Base-by-base conservation (phyloP, 1,140 invertebrate species). In the Euglossa dilemma region DNA sequence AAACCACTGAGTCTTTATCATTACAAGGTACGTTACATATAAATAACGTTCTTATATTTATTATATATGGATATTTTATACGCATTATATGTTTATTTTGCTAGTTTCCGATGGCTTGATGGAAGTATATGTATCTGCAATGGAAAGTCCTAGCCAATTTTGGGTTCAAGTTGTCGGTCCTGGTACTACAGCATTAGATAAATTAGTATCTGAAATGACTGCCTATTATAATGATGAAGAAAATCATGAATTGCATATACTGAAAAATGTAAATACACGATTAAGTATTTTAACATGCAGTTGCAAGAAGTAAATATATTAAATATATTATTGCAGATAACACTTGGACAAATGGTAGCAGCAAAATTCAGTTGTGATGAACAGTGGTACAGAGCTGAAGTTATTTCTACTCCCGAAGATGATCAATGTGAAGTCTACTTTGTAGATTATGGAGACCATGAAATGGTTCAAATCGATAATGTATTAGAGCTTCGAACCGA, bases 121-220 rank as follows among this genome's bases (percentile, higher is more conserved):
- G 88, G 96, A 98, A 92, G 97, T 98, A 12, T 98, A 96, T 93
- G 97, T 98, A 3, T 97, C 97, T 3, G 97, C 97, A 1, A 95
- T 97, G 74, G 96, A 96, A 28, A 96, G 95, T n/a, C 97, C 97
- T 20, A 96, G 95, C 3, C 95, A 96, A 45, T 98, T 98, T 93
- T 98, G 97, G 97, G 94, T 98, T 25, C 97, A 98, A 94, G 95
- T 98, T 64, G 94, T 97, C 54, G 96, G 96, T 0, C 95, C 96
- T 2, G 96, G 96, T 89, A 96, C 96, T 8, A 94, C 95, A 11
- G 96, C 97, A 88, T 93, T 98, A 11, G 97, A 98, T 91, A 94
- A 96, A 66, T 94, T 98, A 69, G 96, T 97, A 23, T 95, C 96
- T 16, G 95, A 96, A 78, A 98, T 98, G 97, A 97, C 97, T 5